phyloP scores from a whole-genome alignment of 2,888 invertebrate species.

The Philonicus albiceps region DNA sequence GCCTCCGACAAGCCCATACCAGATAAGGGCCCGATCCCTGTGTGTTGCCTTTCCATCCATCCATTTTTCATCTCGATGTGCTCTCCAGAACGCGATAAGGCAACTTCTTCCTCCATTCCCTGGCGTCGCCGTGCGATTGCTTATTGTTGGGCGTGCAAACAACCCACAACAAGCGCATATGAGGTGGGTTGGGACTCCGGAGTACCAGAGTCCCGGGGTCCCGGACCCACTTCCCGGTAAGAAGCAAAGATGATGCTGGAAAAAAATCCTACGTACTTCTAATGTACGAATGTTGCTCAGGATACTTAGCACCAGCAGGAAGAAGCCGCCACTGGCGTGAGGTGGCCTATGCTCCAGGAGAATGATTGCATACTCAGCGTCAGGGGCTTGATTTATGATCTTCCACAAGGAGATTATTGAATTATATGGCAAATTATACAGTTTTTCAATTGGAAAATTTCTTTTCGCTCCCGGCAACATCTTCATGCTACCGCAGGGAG shows the following conservation, averaged over 20 bases:
- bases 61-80: slow-evolving; percentile 46
- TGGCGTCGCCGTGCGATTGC: slow-evolving; percentile 27
- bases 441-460: slow-evolving; percentile 49
- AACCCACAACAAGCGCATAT: slow-evolving; percentile 10
- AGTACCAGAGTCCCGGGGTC: not conserved
- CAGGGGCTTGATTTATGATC: slow-evolving; percentile 47
- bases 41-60: slow-evolving; percentile 43
- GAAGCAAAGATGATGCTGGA: slow-evolving; percentile 7
- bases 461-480: slow-evolving; percentile 30
- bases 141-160: slow-evolving; percentile 45
- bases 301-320: not conserved
- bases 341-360: not conserved
- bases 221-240: not conserved
- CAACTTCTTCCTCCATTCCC: slow-evolving; percentile 21
- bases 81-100: slow-evolving; percentile 45
- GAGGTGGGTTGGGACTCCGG: not conserved
- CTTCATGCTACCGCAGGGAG: not conserved
- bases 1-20: slow-evolving; percentile 12
- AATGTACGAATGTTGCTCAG: slow-evolving; percentile 24
- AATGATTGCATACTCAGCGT: slow-evolving; percentile 38
- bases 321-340: not conserved
- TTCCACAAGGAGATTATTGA: slow-evolving; percentile 46
- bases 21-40: slow-evolving; percentile 41
- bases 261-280: slow-evolving; percentile 17
- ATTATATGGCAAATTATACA: slow-evolving; percentile 49